Conservation (phyloP, 2,888 invertebrate genomes). For the Athalia circularis region DNA sequence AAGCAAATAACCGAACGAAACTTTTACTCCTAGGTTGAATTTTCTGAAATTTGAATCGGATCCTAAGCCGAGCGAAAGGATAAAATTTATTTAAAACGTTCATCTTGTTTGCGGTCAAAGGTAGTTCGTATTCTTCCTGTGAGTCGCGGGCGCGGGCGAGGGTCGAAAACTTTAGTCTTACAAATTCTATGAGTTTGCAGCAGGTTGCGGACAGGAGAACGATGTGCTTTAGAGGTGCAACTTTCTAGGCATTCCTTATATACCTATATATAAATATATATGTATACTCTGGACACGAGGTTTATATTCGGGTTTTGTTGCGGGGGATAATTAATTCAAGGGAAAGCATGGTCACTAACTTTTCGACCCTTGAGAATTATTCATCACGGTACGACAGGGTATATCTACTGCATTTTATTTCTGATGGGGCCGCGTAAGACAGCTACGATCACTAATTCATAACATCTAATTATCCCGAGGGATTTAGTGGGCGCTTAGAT, state of each 20-base stretch:
- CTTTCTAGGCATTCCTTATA: conserved; percentile 9
- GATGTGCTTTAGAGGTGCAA: conserved; percentile 53
- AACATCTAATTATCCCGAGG: conserved; percentile 31
- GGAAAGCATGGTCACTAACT: conserved; percentile 35
- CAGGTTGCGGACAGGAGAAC: conserved; percentile 34
- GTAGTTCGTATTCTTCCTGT: conserved; percentile 66
- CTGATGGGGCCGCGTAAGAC: conserved; percentile 35
- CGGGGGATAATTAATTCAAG: conserved; percentile 35
- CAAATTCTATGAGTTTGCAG: conserved; percentile 42
- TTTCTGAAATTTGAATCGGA: not conserved
- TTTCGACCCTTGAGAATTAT: conserved; percentile 42
- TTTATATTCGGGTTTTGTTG: conserved; percentile 5
- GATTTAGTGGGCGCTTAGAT: not conserved
- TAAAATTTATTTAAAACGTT: not conserved
- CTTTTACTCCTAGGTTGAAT: not conserved
- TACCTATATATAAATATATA: not conserved
- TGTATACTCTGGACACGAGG: conserved; percentile 22
- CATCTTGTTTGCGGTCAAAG: conserved; percentile 58
- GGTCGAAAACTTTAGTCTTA: conserved; percentile 58
- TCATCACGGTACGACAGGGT: conserved; percentile 36
- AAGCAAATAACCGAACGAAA: too few species aligned
- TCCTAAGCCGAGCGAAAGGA: not conserved
- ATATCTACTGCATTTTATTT: conserved; percentile 32
- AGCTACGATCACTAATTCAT: conserved; percentile 30
- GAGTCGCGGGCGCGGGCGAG: conserved; percentile 47